Evolutionary conservation across 2,113 vertebrate species (phyloP), one percentile per base, ranked within the genome.

Genomic region (Eurystomus gularis): DNA sequence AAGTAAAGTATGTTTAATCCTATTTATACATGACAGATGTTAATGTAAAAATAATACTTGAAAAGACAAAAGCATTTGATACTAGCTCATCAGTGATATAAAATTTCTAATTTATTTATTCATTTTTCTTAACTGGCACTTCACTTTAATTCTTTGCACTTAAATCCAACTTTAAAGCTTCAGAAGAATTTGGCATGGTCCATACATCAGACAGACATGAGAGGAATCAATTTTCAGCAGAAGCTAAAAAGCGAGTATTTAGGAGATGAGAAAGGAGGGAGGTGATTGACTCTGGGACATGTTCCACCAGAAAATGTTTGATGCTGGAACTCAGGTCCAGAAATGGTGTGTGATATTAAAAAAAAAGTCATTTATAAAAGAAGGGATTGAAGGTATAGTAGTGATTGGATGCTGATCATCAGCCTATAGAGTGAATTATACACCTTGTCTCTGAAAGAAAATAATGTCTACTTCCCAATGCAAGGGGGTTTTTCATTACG

Each of bases 121-220:
- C 6, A 6, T 61, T 66, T 94, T 65, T 92, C 39, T 87, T 44
- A 75, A 28, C n/a, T 88, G 83, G 44, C 44, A 71, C 25, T 92
- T 94, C 61, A 62, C 31, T 94, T 92, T 76, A 52, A 82, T 96
- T 94, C 52, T 77, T 15, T 85, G 44, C 82, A 40, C 33, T 92
- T 77, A 89, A 88, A 93, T 88, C 37, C 57, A 87, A 11, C 79
- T 95, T 92, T 88, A 92, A 95, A 93, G 70, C 33, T 66, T 95
- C 69, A 60, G 80, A 89, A 93, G 62, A 91, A 95, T 96, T 96
- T 96, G 54, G 54, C 70, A 88, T 87, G 82, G 77, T 92, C 69
- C 46, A 21, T 82, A 82, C 83, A 93, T 89, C 92, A 75, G 77
- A 81, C 44, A 92, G 77, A 77, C 77, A n/a, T 54, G 54, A 93